phyloP scores from a whole-genome alignment of 1,140 invertebrate species.

The Procambarus virginalis region DNA sequence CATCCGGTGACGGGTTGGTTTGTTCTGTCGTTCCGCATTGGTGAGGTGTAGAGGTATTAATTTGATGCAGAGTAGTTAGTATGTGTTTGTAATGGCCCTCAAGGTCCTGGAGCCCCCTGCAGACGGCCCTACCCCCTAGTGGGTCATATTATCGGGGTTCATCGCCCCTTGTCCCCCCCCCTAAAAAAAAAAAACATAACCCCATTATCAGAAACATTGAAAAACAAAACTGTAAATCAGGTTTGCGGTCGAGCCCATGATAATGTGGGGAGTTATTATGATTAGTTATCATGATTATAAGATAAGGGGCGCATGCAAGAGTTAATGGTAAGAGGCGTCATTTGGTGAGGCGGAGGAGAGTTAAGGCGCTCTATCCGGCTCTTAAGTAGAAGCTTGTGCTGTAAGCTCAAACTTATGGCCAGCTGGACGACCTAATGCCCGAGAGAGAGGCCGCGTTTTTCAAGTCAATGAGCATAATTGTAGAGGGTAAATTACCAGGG shows the following conservation, averaged over 20 bases:
- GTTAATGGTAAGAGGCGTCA: slow-evolving; percentile 49
- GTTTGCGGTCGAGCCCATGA: slow-evolving; percentile 33
- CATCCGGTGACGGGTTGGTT: neutral
- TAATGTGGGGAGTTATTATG: slow-evolving; percentile 48
- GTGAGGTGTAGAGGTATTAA: neutral
- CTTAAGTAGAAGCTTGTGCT: slow-evolving; percentile 45
- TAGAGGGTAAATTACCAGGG: slow-evolving; percentile 8
- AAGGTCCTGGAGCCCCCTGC: neutral
- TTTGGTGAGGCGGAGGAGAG: slow-evolving; percentile 26
- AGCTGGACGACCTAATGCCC: slow-evolving; percentile 37
- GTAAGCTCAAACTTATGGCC: slow-evolving; percentile 38
- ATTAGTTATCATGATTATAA: slow-evolving; percentile 51
- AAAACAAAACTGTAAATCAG: slow-evolving; percentile 56
- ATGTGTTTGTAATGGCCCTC: neutral
- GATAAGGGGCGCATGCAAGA: slow-evolving; percentile 34
- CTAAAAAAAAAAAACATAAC: neutral
- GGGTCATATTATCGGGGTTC: neutral
- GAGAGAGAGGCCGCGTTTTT: slow-evolving; percentile 48
- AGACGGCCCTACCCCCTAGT: no score
- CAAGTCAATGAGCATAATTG: slow-evolving; percentile 55
- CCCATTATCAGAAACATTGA: slow-evolving; percentile 52
- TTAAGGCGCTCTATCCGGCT: slow-evolving; percentile 14
- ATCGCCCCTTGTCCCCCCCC: neutral
- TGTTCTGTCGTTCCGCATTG: neutral
- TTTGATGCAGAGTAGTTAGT: neutral